Percentiles rank a stretch among this genome's conserved stretches.
Conservation (phyloP, 2,113 vertebrate genomes). For the Lanius ludovicianus region DNA sequence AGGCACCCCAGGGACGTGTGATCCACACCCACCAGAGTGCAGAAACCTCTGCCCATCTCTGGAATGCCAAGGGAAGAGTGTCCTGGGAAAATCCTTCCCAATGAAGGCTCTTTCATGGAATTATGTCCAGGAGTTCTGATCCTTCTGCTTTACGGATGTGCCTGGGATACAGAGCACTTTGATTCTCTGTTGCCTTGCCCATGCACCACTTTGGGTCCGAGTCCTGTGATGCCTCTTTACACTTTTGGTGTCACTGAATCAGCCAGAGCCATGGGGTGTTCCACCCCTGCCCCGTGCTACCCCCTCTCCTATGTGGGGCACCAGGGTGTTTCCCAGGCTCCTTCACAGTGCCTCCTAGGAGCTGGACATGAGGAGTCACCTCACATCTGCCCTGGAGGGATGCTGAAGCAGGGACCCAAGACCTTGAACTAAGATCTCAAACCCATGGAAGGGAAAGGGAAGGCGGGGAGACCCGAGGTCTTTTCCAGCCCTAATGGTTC, state of each 20-base stretch:
- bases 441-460: too few species aligned
- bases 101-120: neutral
- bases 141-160: neutral
- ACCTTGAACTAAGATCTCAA: neutral
- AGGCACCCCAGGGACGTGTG: neutral
- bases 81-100: neutral
- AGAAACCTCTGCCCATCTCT: neutral
- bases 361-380: accelerated
- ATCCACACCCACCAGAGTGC: accelerated
- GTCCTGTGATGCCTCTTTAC: accelerated
- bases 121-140: neutral
- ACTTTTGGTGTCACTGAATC: accelerated
- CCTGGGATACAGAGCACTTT: neutral
- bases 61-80: neutral
- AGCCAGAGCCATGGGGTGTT: neutral
- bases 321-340: too few species aligned
- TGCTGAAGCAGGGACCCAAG: neutral
- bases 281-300: too few species aligned
- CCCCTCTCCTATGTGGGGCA: neutral
- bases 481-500: neutral
- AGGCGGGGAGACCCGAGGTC: neutral
- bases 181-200: neutral
- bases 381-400: neutral
- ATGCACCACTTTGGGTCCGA: neutral
- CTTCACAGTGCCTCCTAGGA: neutral